Evolutionary conservation across 1,140 invertebrate species (phyloP).

Genomic region (Andrena cerasifolii): DNA sequence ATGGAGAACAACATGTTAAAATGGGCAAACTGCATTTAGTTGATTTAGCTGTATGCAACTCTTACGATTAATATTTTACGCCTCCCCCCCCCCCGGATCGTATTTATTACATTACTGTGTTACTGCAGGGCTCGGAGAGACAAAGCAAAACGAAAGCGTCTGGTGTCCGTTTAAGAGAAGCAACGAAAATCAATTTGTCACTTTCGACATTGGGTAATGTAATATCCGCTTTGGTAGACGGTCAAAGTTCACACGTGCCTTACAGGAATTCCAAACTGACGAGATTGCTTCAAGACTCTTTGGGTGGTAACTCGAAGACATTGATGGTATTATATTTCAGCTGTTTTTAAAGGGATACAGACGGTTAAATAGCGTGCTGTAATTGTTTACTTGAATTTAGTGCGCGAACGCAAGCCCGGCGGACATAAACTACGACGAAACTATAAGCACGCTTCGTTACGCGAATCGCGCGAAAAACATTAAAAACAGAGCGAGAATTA

Average conservation of each 20-base stretch:
- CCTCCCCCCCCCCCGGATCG: too few relatives aligned
- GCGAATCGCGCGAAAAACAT: conserved; percentile 99
- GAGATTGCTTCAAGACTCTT: conserved; percentile 94
- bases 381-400: conserved; percentile 77
- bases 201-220: conserved; percentile 97
- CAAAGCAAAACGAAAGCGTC: conserved; percentile 96
- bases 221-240: conserved; percentile 96
- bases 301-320: conserved; percentile 98
- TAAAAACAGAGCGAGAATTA: conserved; percentile 97
- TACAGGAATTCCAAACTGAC: conserved; percentile 98
- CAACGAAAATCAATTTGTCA: conserved; percentile 97
- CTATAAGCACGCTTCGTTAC: conserved; percentile 97
- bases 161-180: conserved; percentile 95
- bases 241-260: conserved; percentile 96
- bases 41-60: conserved; percentile 87
- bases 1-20: conserved; percentile 86
- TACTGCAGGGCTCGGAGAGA: conserved; percentile 89
- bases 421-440: conserved; percentile 98
- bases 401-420: conserved; percentile 97
- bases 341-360: not conserved
- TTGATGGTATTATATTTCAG: conserved; percentile 88
- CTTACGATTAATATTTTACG: conserved; percentile 7
- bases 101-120: conserved; percentile 14
- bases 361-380: not conserved
- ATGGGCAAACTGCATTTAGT: conserved; percentile 93